Evolutionary conservation across 2,797 vertebrate genomes (phyloP).

Genomic region (Parotocinclus haroldoi): DNA sequence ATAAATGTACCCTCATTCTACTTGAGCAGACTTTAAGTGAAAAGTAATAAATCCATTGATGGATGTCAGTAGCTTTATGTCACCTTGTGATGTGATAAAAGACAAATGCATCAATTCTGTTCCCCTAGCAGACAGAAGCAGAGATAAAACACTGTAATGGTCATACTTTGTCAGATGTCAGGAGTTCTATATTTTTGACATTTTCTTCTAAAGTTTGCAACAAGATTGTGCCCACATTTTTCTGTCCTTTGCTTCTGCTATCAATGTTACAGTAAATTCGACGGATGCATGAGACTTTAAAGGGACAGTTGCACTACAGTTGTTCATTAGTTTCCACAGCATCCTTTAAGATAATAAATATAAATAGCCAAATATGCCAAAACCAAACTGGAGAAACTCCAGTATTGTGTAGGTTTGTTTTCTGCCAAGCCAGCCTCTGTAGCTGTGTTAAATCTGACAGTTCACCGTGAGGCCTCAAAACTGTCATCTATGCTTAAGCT

Average conservation of each 20-base stretch:
- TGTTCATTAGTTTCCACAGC: constrained; percentile 30
- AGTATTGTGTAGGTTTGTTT: constrained; percentile 16
- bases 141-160: neutral
- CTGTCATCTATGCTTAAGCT: constrained; percentile 38
- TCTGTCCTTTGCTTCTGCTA: neutral
- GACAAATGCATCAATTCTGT: too few species aligned
- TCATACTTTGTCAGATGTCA: constrained; percentile 7
- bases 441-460: constrained; percentile 28
- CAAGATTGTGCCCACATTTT: constrained; percentile 6
- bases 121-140: neutral
- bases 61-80: constrained; percentile 13
- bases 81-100: neutral
- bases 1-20: too few species aligned
- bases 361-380: too few species aligned
- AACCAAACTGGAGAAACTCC: constrained; percentile 22
- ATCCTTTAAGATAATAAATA: constrained; percentile 43
- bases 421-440: constrained; percentile 27
- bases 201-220: constrained; percentile 9
- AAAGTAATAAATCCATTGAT: constrained; percentile 1
- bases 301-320: too few species aligned
- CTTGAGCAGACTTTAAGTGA: constrained; percentile 1
- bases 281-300: too few species aligned
- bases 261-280: too few species aligned
- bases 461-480: constrained; percentile 25
- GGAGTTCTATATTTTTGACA: constrained; percentile 7